Evolutionary conservation across 2,113 vertebrate genomes (phyloP).

Genomic region (Burhinus bistriatus): DNA sequence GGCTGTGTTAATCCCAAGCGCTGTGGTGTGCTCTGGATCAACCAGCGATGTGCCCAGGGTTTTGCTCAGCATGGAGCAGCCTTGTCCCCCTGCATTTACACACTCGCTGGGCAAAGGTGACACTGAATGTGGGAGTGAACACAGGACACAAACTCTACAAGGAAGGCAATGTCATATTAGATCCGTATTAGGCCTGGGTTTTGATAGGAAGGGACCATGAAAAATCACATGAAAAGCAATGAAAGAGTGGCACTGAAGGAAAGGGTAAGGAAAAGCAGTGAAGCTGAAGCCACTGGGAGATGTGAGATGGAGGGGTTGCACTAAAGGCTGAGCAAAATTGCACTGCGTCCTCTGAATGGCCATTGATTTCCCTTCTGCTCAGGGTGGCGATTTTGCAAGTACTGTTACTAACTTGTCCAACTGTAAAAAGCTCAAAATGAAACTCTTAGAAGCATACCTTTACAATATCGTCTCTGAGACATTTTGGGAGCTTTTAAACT

Average conservation of each 20-base stretch:
- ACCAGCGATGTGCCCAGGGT: fast-evolving
- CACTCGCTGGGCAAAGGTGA: not conserved
- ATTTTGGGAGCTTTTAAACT: not conserved
- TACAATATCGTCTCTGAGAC: not conserved
- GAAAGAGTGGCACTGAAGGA: not conserved
- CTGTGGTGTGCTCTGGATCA: not conserved
- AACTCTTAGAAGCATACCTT: not conserved
- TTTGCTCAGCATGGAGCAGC: not conserved
- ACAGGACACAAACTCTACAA: not conserved
- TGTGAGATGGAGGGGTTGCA: not conserved
- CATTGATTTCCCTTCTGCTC: not conserved
- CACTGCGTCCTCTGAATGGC: not conserved
- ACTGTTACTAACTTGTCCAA: not conserved
- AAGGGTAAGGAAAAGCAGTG: not conserved
- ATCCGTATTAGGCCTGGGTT: not conserved
- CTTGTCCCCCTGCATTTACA: not conserved
- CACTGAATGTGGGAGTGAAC: not conserved
- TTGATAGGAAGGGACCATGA: not conserved
- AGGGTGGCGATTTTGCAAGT: not conserved
- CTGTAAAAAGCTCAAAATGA: not conserved
- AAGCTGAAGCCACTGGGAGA: not conserved
- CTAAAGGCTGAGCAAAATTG: not conserved
- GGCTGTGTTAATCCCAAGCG: not conserved
- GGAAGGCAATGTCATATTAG: not conserved
- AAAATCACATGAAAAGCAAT: not conserved